These are phyloP conservation scores for Phthorimaea operculella DNA, from an alignment of 1,140 invertebrate genomes.

Conservation along the genomic window DNA sequence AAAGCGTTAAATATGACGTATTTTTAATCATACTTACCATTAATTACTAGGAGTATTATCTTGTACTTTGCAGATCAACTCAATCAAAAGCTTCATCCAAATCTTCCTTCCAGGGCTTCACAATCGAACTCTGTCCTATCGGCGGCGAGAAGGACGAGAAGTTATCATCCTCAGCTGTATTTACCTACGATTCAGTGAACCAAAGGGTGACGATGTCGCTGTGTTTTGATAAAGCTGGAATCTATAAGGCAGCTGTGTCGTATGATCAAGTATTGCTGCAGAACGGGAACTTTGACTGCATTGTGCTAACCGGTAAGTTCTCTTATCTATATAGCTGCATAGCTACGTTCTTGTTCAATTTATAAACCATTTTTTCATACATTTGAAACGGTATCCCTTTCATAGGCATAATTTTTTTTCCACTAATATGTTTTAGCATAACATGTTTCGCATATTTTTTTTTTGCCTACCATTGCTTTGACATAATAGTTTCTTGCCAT, in stretches of 20 bases:
- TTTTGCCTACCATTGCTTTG: no score
- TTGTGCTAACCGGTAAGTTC: constrained; percentile 84
- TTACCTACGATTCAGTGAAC: constrained; percentile 69
- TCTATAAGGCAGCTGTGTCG: constrained; percentile 84
- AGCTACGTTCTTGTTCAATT: not conserved
- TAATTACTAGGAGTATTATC: no score
- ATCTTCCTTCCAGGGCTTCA: constrained; percentile 65
- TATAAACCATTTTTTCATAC: not conserved
- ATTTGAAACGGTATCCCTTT: no score
- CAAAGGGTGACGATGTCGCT: constrained; percentile 66
- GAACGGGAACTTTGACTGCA: constrained; percentile 93
- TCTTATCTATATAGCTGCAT: not conserved
- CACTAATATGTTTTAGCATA: no score
- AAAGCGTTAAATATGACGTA: no score
- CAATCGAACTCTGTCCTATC: constrained; percentile 68
- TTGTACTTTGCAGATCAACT: no score
- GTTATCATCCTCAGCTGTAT: constrained; percentile 69
- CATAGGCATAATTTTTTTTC: no score
- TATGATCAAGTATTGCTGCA: constrained; percentile 82
- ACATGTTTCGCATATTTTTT: no score
- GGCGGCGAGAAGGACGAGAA: constrained; percentile 60
- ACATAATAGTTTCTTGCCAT: no score
- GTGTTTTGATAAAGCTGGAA: constrained; percentile 71
- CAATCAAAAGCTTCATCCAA: not conserved
- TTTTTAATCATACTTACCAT: no score